These are phyloP conservation scores for Aporophyla nigra DNA, from an alignment of 2,888 invertebrate species.

Conservation along the genomic window DNA sequence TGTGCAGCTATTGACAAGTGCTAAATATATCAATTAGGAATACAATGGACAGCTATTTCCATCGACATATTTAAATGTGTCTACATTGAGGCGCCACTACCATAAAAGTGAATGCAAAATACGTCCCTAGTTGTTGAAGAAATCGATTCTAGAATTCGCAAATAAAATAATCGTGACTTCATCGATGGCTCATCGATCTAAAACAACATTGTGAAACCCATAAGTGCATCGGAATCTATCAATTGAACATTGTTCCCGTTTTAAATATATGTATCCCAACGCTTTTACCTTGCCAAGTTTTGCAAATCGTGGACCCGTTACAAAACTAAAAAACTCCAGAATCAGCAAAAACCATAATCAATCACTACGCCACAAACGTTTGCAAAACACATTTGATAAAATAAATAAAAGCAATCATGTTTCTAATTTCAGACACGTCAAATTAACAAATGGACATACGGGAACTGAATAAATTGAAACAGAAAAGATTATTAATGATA, in stretches of 20 bases:
- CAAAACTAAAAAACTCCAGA: background rate
- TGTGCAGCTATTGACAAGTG: slow-evolving; percentile 51
- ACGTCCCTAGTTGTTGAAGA: slow-evolving; percentile 26
- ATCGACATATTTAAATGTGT: slow-evolving; percentile 57
- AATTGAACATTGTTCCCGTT: background rate
- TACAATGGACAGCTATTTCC: slow-evolving; percentile 64
- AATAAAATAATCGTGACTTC: slow-evolving; percentile 27
- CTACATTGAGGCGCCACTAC: slow-evolving; percentile 53
- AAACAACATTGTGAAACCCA: slow-evolving; percentile 7
- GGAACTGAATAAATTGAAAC: slow-evolving; percentile 72
- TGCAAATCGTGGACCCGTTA: background rate
- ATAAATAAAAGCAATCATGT: slow-evolving; percentile 66
- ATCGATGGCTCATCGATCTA: background rate
- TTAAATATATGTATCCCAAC: slow-evolving; percentile 3
- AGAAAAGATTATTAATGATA: slow-evolving; percentile 77
- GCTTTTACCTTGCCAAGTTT: no score
- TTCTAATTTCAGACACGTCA: slow-evolving; percentile 71
- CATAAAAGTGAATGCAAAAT: slow-evolving; percentile 50
- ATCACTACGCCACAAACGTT: slow-evolving; percentile 37
- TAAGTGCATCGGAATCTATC: slow-evolving; percentile 6
- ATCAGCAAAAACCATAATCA: slow-evolving; percentile 26
- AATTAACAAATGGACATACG: slow-evolving; percentile 70
- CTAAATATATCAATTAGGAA: slow-evolving; percentile 58
- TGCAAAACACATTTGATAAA: slow-evolving; percentile 50
- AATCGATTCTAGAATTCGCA: slow-evolving; percentile 23